Conservation (phyloP, 2,797 vertebrate species). For the Acipenser oxyrinchus region DNA sequence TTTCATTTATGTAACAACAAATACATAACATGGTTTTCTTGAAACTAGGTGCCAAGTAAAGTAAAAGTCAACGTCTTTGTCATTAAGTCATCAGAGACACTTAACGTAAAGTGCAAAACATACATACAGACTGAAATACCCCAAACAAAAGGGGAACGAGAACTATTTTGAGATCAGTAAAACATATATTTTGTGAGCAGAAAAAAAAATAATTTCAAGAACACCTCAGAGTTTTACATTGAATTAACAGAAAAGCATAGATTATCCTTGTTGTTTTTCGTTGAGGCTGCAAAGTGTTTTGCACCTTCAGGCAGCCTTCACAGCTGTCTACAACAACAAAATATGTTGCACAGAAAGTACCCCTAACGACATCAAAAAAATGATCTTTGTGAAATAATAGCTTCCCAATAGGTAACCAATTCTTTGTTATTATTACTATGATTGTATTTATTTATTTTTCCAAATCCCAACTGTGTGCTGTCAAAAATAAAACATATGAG, state of each 20-base stretch:
- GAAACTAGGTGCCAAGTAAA: no score
- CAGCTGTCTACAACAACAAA: constrained; percentile 8
- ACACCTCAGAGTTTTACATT: neutral
- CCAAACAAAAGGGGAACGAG: no score
- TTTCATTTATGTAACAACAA: no score
- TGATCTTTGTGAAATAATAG: neutral
- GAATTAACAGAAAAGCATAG: neutral
- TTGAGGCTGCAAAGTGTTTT: neutral
- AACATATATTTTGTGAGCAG: no score
- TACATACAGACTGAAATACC: no score
- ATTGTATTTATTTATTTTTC: neutral
- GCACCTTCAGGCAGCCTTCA: neutral
- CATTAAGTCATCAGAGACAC: no score
- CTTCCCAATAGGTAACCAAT: neutral
- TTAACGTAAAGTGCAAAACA: no score
- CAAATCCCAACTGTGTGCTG: neutral
- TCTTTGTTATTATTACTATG: neutral
- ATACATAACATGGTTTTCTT: no score
- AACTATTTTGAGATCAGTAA: no score
- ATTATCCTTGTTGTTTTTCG: neutral
- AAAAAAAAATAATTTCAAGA: no score
- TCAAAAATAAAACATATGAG: neutral
- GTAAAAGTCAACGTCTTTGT: no score
- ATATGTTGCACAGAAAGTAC: neutral
- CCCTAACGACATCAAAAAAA: neutral